Evolutionary conservation across 1,140 invertebrate species (phyloP).

Genomic region (Cyclina sinensis): DNA sequence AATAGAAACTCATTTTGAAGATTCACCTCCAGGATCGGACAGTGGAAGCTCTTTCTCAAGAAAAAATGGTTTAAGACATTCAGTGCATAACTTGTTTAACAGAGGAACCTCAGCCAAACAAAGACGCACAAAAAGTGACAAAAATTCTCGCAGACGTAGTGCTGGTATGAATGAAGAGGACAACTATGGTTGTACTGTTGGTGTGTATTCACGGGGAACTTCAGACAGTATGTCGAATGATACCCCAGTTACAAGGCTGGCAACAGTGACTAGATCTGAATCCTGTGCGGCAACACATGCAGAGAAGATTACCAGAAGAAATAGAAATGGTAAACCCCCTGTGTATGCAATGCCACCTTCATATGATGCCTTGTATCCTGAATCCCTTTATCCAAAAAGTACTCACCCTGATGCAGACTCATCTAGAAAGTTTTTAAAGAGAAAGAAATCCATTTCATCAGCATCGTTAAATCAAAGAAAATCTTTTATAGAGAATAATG

Average conservation of each 20-base stretch:
- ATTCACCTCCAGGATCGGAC: neutral
- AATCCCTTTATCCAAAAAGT: conserved; percentile 41
- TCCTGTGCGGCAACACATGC: neutral
- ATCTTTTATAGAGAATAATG: neutral
- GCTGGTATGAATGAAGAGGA: conserved; percentile 54
- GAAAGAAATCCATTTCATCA: conserved; percentile 69
- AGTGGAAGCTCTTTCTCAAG: conserved; percentile 10
- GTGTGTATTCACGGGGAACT: conserved; percentile 36
- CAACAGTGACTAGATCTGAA: conserved; percentile 16
- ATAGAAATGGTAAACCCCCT: conserved; percentile 31
- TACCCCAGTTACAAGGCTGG: neutral
- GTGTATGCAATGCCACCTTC: conserved; percentile 39
- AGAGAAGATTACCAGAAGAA: neutral
- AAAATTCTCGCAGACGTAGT: conserved; percentile 53
- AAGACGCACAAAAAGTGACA: conserved; percentile 60
- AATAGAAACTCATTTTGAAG: conserved; percentile 80
- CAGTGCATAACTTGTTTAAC: conserved; percentile 58
- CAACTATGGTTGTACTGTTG: conserved; percentile 54
- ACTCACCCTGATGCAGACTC: conserved; percentile 63
- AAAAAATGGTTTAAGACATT: conserved; percentile 48
- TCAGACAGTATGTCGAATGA: neutral
- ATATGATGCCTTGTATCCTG: conserved; percentile 68
- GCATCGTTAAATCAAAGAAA: conserved; percentile 65
- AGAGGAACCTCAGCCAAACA: conserved; percentile 52
- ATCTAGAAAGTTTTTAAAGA: conserved; percentile 48